Base-by-base conservation (phyloP, 2,797 vertebrate species). In the Caiman crocodilus region DNA sequence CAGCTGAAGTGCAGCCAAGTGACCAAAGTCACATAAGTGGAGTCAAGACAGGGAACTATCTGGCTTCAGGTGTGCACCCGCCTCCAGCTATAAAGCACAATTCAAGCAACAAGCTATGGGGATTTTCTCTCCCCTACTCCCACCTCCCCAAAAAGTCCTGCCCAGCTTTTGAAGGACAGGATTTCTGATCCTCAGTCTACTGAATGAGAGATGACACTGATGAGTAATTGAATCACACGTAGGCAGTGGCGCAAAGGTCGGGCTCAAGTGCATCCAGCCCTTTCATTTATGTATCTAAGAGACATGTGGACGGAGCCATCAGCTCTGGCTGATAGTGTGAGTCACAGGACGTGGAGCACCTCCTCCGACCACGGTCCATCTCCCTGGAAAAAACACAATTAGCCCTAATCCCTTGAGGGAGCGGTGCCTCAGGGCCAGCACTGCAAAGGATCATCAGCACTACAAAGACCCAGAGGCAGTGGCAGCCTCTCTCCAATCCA, bases 281-380 rank as follows among this genome's bases (percentile, higher is more conserved):
- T 50, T 42, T 20, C 26, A 50, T 26, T 28, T 11, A 1, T 3
- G 0, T 14, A 9, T 30, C 30, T 42, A 17, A 18, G 63, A 18
- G 83, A 5, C 0, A 1, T 0, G 0, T 12, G 26, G 61, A 35
- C 55, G 0, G 0, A 56, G 85, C 21, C n/a, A 42, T 7, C 77
- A 26, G 28, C 82, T 71, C 74, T 12, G 56, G 55, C 14, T 0
- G 0, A 4, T 0, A 6, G 57, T 0, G 0, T 3, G 1, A 15
- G 57, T 17, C 83, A 82, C 82, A 42, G 14, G 0, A 0, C 30
- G 55, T 6, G 14, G 42, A 7, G 0, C 2, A 0, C 6, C 4
- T 2, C 57, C 85, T 65, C 9, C 50, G 64, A 7, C 32, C 69
- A 42, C 5, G 0, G 2, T 57, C 32, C 85, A 16, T 64, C 0